A percentile compares a stretch with the other conserved stretches of the same genome.
Conservation (phyloP, 2,113 vertebrate genomes). For the Pavo muticus region DNA sequence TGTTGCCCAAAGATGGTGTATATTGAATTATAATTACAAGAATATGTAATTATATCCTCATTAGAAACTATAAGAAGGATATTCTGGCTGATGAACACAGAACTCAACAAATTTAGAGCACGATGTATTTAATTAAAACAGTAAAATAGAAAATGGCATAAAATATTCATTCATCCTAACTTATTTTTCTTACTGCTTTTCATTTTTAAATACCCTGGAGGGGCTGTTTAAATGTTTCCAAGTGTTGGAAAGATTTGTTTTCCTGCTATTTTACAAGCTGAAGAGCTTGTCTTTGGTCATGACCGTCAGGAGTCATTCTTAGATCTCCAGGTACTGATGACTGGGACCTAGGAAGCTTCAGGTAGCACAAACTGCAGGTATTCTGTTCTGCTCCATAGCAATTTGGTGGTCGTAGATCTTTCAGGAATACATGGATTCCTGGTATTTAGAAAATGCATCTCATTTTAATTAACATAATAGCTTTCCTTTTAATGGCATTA, state of each 20-base stretch:
- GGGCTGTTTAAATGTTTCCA: not conserved
- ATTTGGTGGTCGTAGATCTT: not conserved
- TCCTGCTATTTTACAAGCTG: not conserved
- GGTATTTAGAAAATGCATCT: not conserved
- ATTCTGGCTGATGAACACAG: not conserved
- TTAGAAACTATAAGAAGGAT: not conserved
- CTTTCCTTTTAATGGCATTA: not conserved
- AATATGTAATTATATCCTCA: not conserved
- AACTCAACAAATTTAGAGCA: not conserved
- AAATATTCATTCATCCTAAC: not conserved
- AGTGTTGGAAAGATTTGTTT: not conserved
- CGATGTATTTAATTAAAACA: not conserved
- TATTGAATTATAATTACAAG: conserved; percentile 10
- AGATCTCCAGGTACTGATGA: not conserved
- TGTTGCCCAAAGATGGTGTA: not conserved
- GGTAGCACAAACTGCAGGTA: not conserved
- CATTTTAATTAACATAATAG: not conserved
- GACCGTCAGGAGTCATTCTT: not conserved
- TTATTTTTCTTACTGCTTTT: not conserved
- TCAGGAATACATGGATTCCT: not conserved
- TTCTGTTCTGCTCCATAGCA: not conserved
- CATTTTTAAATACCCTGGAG: not conserved
- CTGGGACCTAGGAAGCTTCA: not conserved
- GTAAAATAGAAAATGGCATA: not conserved
- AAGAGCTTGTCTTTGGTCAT: not conserved